Evolutionary conservation across 2,797 vertebrate species (phyloP).

Genomic region (Periophthalmus magnuspinnatus): DNA sequence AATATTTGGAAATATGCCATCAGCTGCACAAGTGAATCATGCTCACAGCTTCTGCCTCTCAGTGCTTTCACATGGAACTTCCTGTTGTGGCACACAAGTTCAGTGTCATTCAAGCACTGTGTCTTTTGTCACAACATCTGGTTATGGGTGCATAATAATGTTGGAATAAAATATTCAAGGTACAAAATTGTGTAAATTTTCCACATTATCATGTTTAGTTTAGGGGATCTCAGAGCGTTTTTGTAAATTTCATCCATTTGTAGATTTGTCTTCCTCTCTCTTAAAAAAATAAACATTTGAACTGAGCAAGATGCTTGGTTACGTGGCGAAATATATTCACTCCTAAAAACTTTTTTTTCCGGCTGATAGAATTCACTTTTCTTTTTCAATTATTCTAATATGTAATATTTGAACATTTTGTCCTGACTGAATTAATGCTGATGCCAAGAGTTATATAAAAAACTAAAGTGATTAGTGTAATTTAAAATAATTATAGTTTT

Average conservation of each 20-base stretch:
- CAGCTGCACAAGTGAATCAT: conserved; percentile 27
- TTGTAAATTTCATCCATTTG: neutral
- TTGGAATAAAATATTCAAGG: neutral
- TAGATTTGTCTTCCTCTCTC: neutral
- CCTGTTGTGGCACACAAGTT: conserved; percentile 19
- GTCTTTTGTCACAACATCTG: neutral
- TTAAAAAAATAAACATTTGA: neutral
- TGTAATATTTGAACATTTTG: neutral
- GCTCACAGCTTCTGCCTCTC: conserved; percentile 16
- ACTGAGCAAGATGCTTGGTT: too few species aligned
- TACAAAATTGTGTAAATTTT: neutral
- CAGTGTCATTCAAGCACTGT: neutral
- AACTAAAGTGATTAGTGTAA: neutral
- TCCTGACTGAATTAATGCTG: neutral
- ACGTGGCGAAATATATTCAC: too few species aligned
- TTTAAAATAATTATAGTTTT: neutral
- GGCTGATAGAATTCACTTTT: too few species aligned
- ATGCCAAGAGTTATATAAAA: neutral
- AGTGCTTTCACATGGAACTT: conserved; percentile 15
- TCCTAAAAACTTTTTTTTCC: too few species aligned
- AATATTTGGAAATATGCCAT: conserved; percentile 35
- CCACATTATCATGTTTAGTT: neutral
- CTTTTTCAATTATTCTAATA: neutral
- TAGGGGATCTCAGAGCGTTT: neutral
- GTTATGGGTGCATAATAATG: neutral